A percentile compares a stretch with the other conserved stretches of the same genome.
These are phyloP conservation scores for Nycticebus coucang DNA, from an alignment of 2,113 vertebrate species.

Conservation along the genomic window DNA sequence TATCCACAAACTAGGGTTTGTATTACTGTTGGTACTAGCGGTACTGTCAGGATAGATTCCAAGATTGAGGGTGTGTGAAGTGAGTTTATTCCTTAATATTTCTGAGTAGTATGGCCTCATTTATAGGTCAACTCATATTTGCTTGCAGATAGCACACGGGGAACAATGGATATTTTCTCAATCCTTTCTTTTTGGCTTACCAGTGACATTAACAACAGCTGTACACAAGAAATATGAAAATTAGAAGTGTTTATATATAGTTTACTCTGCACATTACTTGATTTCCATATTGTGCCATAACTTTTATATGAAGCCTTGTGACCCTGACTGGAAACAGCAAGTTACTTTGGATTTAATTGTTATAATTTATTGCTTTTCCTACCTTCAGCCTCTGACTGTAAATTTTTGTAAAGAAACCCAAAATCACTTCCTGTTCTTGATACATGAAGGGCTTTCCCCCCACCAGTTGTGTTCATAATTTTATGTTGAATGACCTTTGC, in stretches of 20 bases:
- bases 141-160: background rate
- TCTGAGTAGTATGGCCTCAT: background rate
- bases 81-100: background rate
- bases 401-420: conserved; percentile 50
- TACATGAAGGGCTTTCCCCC: conserved; percentile 53
- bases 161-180: background rate
- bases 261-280: conserved; percentile 1
- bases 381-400: conserved; percentile 25
- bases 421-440: conserved; percentile 61
- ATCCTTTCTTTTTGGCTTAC: background rate
- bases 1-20: background rate
- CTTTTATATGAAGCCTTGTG: conserved; percentile 63
- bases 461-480: conserved; percentile 64
- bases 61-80: background rate
- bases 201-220: conserved; percentile 1
- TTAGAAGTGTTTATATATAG: background rate
- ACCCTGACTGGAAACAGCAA: conserved; percentile 75
- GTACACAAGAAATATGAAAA: background rate
- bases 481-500: conserved; percentile 77
- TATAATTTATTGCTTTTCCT: conserved; percentile 75
- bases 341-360: conserved; percentile 76
- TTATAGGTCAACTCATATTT: background rate
- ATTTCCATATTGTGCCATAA: background rate
- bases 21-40: background rate
- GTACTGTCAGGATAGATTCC: background rate